Base-by-base conservation (phyloP, 2,888 invertebrate genomes). In the Ceramica pisi region DNA sequence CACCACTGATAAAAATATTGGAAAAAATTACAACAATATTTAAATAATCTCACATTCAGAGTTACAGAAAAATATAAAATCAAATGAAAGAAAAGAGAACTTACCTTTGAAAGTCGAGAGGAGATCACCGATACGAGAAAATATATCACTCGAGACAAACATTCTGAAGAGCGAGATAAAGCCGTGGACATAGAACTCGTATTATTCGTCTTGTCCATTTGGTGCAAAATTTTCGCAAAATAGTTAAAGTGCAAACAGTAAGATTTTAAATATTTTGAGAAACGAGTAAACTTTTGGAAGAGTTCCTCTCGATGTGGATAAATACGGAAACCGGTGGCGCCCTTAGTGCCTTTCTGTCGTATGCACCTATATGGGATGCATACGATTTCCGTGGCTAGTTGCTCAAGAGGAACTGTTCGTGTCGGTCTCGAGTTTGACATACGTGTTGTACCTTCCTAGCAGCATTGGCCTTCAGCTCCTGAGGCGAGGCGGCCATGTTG, bases 401-500 rank as follows among this genome's bases (percentile, higher is more conserved):
- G 64, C n/a, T 70, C 75, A 67, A 82, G 77, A 79, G 82, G 73
- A 79, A 83, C 77, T 80, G 63, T 83, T 81, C 77, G 19, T 69
- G 65, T 75, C 71, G 57, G 64, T 78, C 75, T 80, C 76, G 75
- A 77, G 71, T 75, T 78, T 74, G 81, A 68, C 80, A 79, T 82
- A 82, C 75, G 78, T 69, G 76, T 68, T 69, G 79, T 96, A 98
- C 98, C 97, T 98, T 98, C 91, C 98, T 96, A 61, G 97, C 97
- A 83, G 97, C 97, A 89, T 97, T 97, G 82, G 97, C 97, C 91
- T 97, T 97, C 78, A 97, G 94, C 80, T 97, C 97, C 83, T 96
- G 96, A 14, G 96, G 96, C 12, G 97, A 97, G 70, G 97, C 97
- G 75, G 98, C 98, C 96, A 99, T 98, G 93, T 99, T 98, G 78